Conservation (phyloP, 2,797 vertebrate genomes). For the Lepidocolaptes lacrymiger region DNA sequence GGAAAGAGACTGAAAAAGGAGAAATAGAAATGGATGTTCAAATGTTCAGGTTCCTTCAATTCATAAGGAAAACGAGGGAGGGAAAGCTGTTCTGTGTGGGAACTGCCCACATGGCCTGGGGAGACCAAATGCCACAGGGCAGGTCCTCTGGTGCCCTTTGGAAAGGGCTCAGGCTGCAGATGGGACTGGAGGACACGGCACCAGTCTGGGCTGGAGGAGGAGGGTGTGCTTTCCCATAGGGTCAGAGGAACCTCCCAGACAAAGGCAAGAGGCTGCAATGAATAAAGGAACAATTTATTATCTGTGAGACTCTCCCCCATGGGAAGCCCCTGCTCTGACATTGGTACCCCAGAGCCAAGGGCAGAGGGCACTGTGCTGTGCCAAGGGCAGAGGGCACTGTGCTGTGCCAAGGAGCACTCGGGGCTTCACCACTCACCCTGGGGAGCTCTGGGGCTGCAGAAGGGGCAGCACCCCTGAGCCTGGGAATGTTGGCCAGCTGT, state of each 20-base stretch:
- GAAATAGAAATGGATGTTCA: not conserved
- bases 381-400: not conserved
- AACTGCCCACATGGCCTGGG: not conserved
- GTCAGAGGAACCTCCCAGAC: not conserved
- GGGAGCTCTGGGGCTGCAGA: not conserved
- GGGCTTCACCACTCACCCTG: not conserved
- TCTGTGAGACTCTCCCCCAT: fast-evolving
- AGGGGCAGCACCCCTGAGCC: not conserved
- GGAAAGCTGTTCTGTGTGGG: not conserved
- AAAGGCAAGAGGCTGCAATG: not conserved
- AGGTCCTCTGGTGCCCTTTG: not conserved
- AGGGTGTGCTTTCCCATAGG: no score
- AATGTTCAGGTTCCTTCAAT: not conserved
- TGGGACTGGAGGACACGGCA: not conserved
- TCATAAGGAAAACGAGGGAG: fast-evolving
- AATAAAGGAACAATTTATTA: not conserved
- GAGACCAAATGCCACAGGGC: not conserved
- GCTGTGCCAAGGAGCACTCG: not conserved
- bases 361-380: not conserved
- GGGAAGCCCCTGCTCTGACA: not conserved
- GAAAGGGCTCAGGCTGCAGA: not conserved
- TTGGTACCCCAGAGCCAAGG: not conserved
- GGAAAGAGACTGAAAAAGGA: no score
- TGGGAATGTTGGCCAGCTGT: not conserved
- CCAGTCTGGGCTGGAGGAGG: not conserved